Evolutionary conservation across 1,140 invertebrate genomes (phyloP).

Genomic region (Drosophila melanogaster): Release_6_plus_ISO1_MT NC_004354.4:2148001-2148500

Average conservation of each 20-base stretch:
- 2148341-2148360: slow-evolving; percentile 99
- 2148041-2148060: slow-evolving; percentile 96
- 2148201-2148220: slow-evolving; percentile 95
- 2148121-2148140: slow-evolving; percentile 91
- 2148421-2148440: slow-evolving; percentile 39
- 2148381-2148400: slow-evolving; percentile 88
- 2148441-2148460: slow-evolving; percentile 28
- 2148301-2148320: slow-evolving; percentile 94
- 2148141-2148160: slow-evolving; percentile 90
- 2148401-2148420: slow-evolving; percentile 23
- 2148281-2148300: slow-evolving; percentile 99
- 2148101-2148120: slow-evolving; percentile 98
- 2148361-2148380: slow-evolving; percentile 97
- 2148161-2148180: slow-evolving; percentile 88
- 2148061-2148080: slow-evolving; percentile 98
- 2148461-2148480: slow-evolving; percentile 57
- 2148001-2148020: slow-evolving; percentile 99
- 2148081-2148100: slow-evolving; percentile 95
- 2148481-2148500: slow-evolving; percentile 57
- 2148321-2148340: slow-evolving; percentile 97
- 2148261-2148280: slow-evolving; percentile 98
- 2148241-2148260: slow-evolving; percentile 93
- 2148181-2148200: slow-evolving; percentile 96
- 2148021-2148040: slow-evolving; percentile 99
- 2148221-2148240: slow-evolving; percentile 98